Evolutionary conservation across 2,888 invertebrate species (phyloP).

Genomic region (Pteria penguin): DNA sequence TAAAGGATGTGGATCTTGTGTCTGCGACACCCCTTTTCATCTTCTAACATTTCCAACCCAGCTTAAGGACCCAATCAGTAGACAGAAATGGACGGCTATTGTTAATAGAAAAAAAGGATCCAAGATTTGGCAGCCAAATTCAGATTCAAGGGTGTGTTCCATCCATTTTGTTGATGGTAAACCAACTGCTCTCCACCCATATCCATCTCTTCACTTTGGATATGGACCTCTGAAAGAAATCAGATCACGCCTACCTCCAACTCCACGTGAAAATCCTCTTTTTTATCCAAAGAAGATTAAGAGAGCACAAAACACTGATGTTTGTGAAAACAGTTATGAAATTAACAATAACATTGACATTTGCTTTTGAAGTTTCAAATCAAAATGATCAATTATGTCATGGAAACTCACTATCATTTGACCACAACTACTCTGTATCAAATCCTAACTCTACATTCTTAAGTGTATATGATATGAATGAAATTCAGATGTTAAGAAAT

Average conservation of each 20-base stretch:
- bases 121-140: neutral
- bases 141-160: neutral
- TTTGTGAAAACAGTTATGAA: no score
- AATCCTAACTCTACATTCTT: neutral
- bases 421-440: neutral
- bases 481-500: neutral
- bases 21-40: neutral
- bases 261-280: neutral
- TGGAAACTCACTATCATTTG: no score
- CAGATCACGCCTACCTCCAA: neutral
- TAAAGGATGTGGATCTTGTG: slow-evolving; percentile 1
- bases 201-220: neutral
- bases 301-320: no score
- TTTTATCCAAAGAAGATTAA: neutral
- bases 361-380: no score
- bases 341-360: neutral
- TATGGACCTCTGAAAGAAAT: neutral
- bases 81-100: slow-evolving; percentile 12
- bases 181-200: neutral
- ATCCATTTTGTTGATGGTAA: neutral
- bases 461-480: no score
- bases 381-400: neutral
- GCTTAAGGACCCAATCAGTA: neutral
- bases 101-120: neutral
- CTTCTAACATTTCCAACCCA: slow-evolving; percentile 5